Evolutionary conservation across 92 coral and sea anemone species (phyloP).

Genomic region (Micromussa lordhowensis): DNA sequence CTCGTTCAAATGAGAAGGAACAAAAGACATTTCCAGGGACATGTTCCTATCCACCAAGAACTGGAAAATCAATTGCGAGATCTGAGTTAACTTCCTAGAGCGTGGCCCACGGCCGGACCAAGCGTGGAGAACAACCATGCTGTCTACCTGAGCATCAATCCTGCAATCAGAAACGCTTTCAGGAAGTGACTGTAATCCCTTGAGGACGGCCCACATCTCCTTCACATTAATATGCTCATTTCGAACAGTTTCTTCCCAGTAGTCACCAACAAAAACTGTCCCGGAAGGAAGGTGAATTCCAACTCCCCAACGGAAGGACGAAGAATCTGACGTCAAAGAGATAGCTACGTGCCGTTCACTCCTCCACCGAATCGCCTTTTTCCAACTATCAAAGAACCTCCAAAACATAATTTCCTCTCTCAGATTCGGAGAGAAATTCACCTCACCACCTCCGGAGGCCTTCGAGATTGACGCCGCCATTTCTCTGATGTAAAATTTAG

Average conservation of each 20-base stretch:
- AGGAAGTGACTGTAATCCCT: no score
- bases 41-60: conserved; percentile 10
- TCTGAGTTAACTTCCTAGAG: conserved; percentile 9
- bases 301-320: conserved; percentile 47
- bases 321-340: no score
- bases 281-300: conserved; percentile 36
- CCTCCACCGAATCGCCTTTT: conserved; percentile 46
- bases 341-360: conserved; percentile 48
- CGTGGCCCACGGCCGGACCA: conserved; percentile 33
- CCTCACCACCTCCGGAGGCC: conserved; percentile 40
- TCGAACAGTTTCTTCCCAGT: conserved; percentile 60
- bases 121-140: conserved; percentile 19
- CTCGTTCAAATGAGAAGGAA: no score
- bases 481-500: conserved; percentile 39
- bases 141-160: no score
- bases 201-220: conserved; percentile 1
- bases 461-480: conserved; percentile 22
- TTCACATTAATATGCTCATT: no score
- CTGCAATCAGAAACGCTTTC: no score
- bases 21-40: no score
- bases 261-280: conserved; percentile 57
- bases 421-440: conserved; percentile 21
- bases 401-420: conserved; percentile 64
- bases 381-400: conserved; percentile 66
- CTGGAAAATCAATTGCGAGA: conserved; percentile 10